Conservation (phyloP, 2,888 invertebrate genomes). For the Bursaphelenchus okinawaensis region DNA sequence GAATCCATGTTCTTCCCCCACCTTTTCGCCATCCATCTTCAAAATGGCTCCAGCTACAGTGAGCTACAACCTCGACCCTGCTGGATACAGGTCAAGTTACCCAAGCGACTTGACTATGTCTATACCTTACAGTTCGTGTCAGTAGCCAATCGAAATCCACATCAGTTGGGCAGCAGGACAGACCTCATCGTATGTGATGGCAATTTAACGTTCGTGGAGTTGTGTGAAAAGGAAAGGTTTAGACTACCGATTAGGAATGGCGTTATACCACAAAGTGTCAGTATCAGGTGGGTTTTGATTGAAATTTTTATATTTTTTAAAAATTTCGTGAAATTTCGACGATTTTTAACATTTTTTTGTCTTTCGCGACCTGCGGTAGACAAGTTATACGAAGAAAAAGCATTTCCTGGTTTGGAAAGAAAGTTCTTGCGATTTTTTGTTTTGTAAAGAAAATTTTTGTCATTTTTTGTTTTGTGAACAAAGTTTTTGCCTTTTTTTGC, state of each 20-base stretch:
- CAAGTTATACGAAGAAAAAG: too few relatives aligned
- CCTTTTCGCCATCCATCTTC: conserved; percentile 39
- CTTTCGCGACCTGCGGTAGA: too few relatives aligned
- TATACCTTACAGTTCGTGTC: conserved; percentile 56
- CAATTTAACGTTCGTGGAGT: conserved; percentile 23
- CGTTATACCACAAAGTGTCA: conserved; percentile 49
- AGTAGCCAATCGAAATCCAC: conserved; percentile 45
- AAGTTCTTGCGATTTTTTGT: too few relatives aligned
- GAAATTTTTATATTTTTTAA: not conserved
- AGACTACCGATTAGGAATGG: conserved; percentile 47
- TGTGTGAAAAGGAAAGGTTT: conserved; percentile 30
- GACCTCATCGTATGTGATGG: conserved; percentile 39
- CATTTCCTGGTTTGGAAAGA: too few relatives aligned
- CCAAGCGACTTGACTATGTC: conserved; percentile 49
- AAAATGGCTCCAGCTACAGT: conserved; percentile 48
- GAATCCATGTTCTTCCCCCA: conserved; percentile 50
- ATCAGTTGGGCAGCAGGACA: conserved; percentile 18
- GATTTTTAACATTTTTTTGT: too few relatives aligned
- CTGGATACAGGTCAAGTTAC: conserved; percentile 51
- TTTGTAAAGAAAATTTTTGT: not conserved
- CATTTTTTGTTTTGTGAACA: too few relatives aligned
- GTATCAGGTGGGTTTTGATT: conserved; percentile 32
- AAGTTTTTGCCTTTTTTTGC: too few relatives aligned
- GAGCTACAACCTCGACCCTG: conserved; percentile 40
- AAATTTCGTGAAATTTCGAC: too few relatives aligned